phyloP scores from a whole-genome alignment of 2,888 invertebrate genomes.

The Gryllus longicercus region DNA sequence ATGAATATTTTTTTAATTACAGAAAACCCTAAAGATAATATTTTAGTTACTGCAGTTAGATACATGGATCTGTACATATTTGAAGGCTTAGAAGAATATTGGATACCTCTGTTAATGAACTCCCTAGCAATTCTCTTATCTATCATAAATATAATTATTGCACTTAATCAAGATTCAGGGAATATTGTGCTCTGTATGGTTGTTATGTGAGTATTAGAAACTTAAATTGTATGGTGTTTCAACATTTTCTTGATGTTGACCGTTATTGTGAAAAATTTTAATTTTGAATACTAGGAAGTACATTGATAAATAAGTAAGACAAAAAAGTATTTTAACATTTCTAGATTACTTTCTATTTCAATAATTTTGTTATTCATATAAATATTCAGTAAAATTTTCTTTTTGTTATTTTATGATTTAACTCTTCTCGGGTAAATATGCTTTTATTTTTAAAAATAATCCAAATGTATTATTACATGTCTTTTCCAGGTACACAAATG shows the following conservation, averaged over 20 bases:
- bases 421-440: too few species aligned
- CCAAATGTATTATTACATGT: too few species aligned
- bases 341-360: too few species aligned
- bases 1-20: not conserved
- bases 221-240: not conserved
- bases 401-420: too few species aligned
- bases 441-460: too few species aligned
- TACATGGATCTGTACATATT: conserved; percentile 34
- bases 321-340: too few species aligned
- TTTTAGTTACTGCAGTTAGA: conserved; percentile 31
- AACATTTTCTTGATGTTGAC: not conserved
- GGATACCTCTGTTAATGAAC: conserved; percentile 34
- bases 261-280: conserved; percentile 1
- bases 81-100: conserved; percentile 39
- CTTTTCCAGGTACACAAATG: conserved; percentile 35
- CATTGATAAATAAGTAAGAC: too few species aligned
- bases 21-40: conserved; percentile 25
- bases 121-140: not conserved
- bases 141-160: not conserved
- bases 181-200: conserved; percentile 30
- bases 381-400: too few species aligned
- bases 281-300: not conserved
- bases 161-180: conserved; percentile 5
- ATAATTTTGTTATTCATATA: too few species aligned
- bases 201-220: conserved; percentile 30